Evolutionary conservation across 2,888 invertebrate genomes (phyloP).

Genomic region (Chymomyza caudatula): DNA sequence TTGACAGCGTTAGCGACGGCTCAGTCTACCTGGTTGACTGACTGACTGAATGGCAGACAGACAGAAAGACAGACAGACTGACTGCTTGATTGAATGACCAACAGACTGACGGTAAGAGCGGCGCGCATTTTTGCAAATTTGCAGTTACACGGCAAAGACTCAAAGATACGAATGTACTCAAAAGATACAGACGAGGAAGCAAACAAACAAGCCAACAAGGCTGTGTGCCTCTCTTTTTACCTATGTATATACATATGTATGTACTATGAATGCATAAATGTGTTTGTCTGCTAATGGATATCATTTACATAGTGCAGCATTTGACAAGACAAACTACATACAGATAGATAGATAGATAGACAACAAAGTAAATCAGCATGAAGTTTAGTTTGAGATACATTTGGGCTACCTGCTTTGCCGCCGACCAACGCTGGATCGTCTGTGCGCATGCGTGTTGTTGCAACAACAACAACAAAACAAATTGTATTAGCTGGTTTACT

Average conservation of each 20-base stretch:
- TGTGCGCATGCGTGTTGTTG: constrained; percentile 44
- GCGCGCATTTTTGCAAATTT: constrained; percentile 11
- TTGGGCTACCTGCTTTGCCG: constrained; percentile 48
- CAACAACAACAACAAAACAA: constrained; percentile 9
- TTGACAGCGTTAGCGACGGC: background rate
- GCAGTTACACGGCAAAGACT: constrained; percentile 1
- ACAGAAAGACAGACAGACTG: background rate
- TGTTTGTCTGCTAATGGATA: constrained; percentile 38
- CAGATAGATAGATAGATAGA: background rate
- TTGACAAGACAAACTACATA: background rate
- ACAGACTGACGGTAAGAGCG: constrained; percentile 2
- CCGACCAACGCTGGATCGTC: background rate
- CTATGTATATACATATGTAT: background rate
- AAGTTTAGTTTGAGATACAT: background rate
- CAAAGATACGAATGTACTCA: background rate
- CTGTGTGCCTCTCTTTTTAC: background rate
- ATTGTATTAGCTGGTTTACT: background rate
- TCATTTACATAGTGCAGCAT: constrained; percentile 43
- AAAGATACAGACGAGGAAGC: constrained; percentile 8
- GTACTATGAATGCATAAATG: background rate
- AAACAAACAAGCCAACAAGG: background rate
- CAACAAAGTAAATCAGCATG: background rate
- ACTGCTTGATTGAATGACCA: constrained; percentile 6
- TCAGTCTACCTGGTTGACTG: constrained; percentile 26
- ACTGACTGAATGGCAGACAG: background rate